Evolutionary conservation across 2,888 invertebrate genomes (phyloP), one percentile per base, ranked within the genome.

Genomic region (Toxonevra muliebris): DNA sequence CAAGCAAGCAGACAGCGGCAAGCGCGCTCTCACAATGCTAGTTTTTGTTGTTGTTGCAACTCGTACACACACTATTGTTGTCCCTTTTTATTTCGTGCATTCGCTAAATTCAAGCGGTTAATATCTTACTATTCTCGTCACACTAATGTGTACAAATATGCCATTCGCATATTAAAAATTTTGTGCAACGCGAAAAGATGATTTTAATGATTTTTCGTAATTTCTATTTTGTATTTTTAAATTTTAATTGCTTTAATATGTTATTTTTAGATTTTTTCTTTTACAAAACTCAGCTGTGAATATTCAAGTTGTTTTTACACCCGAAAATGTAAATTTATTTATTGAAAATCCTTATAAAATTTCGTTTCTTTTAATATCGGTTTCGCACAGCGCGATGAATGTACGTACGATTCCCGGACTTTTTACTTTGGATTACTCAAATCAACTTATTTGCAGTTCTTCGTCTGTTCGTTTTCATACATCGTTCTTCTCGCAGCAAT

Each of bases 151-250:
- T 74, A 71, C 72, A 73, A 69, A 73, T 60, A 63, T 66, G 55
- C 55, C 60, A 69, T 42, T 68, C 66, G 45, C 57, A 53, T 76
- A 74, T 58, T 64, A 75, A 30, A n/a, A 75, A 76, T 75, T 79
- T 77, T 81, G 76, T 80, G 75, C 77, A 79, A 75, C 75, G 75
- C 70, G 70, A 78, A 76, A 79, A 69, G 59, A 62, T 45, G 73
- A 71, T 74, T 75, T 75, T 74, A 77, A 71, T 69, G 73, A 73
- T 72, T 74, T 76, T 74, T 73, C 71, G 48, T 69, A 72, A 65
- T 70, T 66, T 66, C 41, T 41, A 59, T 65, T 68, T 70, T 69
- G 53, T 61, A 58, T 68, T 59, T 61, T 15, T 43, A 52, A 3
- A 52, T 40, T 68, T 69, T 50, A 52, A 48, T 15, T 62, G 61